A percentile compares a stretch with the other conserved stretches of the same genome.
phyloP scores from a whole-genome alignment of 2,113 vertebrate genomes.

The Pluvianellus socialis region DNA sequence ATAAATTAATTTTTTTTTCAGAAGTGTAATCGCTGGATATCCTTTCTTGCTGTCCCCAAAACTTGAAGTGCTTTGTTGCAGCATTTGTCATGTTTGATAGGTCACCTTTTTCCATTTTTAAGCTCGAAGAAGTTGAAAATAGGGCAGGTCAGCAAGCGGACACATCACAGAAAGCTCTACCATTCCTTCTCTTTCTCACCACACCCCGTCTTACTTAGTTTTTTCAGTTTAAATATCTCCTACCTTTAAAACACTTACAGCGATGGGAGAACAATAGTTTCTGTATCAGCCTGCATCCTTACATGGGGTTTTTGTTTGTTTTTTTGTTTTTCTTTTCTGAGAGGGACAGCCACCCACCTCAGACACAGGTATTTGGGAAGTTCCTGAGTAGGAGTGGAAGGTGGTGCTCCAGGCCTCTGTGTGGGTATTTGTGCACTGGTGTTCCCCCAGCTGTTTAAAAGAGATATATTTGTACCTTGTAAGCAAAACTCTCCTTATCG shows the following conservation, averaged over 20 bases:
- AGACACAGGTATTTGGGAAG: neutral
- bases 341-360: neutral
- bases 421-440: neutral
- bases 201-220: neutral
- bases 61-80: neutral
- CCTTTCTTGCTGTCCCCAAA: neutral
- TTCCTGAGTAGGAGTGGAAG: neutral
- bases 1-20: neutral
- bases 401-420: neutral
- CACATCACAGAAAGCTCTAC: neutral
- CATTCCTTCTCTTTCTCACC: neutral
- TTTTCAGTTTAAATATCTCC: neutral
- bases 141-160: neutral
- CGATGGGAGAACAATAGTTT: neutral
- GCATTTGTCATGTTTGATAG: neutral
- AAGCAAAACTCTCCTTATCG: neutral
- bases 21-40: neutral
- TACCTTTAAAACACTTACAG: neutral
- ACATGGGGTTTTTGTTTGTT: neutral
- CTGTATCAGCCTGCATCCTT: neutral
- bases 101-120: neutral
- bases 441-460: neutral
- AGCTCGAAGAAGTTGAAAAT: neutral
- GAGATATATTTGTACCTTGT: neutral
- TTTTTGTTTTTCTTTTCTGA: neutral